Evolutionary conservation across 1,140 invertebrate species (phyloP).

Genomic region (Tenebrio molitor): DNA sequence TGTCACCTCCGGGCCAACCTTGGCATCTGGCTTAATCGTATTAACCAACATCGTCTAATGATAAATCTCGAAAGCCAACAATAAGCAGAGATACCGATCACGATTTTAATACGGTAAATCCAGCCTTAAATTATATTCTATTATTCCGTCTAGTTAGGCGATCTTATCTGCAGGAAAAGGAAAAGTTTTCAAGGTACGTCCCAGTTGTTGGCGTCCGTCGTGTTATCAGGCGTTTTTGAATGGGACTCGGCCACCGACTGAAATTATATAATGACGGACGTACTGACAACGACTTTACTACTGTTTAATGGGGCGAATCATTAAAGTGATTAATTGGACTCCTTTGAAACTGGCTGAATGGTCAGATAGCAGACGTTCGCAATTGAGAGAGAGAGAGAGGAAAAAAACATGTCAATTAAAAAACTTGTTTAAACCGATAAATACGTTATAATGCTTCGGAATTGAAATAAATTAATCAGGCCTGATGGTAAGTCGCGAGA

Average conservation of each 20-base stretch:
- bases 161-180: constrained; percentile 31
- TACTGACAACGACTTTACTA: constrained; percentile 34
- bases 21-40: constrained; percentile 36
- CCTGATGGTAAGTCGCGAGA: constrained; percentile 7
- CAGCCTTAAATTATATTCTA: constrained; percentile 36
- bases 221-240: neutral
- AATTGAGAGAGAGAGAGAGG: too few species aligned
- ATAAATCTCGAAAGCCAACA: constrained; percentile 26
- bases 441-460: constrained; percentile 26
- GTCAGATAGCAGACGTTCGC: constrained; percentile 26
- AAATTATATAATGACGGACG: constrained; percentile 26
- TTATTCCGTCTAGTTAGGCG: constrained; percentile 24
- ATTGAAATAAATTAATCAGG: constrained; percentile 29
- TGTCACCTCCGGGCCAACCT: constrained; percentile 28
- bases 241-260: neutral
- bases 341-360: constrained; percentile 33
- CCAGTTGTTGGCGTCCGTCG: constrained; percentile 3
- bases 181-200: constrained; percentile 39
- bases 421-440: constrained; percentile 38
- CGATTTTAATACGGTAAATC: constrained; percentile 37
- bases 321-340: constrained; percentile 40
- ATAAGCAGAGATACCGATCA: constrained; percentile 31
- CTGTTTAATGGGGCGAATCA: constrained; percentile 30
- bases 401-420: constrained; percentile 38
- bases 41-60: constrained; percentile 13